Evolutionary conservation across 1,140 invertebrate species (phyloP), one percentile per base, ranked within the genome.

Genomic region (Elymnias hypermnestra): DNA sequence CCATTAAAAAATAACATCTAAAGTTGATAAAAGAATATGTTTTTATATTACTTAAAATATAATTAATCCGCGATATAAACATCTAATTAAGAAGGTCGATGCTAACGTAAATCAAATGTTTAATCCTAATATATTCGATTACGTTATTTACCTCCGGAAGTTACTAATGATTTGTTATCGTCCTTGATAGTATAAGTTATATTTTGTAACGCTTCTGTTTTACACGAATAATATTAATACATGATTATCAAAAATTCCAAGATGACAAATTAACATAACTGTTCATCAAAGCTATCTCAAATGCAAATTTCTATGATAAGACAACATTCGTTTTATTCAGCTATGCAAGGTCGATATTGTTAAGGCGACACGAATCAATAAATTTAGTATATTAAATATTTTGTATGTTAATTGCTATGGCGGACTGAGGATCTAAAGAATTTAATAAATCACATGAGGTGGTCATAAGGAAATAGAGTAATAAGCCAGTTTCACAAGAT

Each of bases 271-370:
- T 53, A 55, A 17, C 55, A 55, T 58, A 54, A n/a, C n/a, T n/a
- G n/a, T n/a, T n/a, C n/a, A n/a, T n/a, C n/a, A n/a, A n/a, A n/a
- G n/a, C n/a, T n/a, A n/a, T n/a, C n/a, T n/a, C n/a, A n/a, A n/a
- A n/a, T n/a, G n/a, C n/a, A n/a, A n/a, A n/a, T n/a, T n/a, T n/a
- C n/a, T n/a, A n/a, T n/a, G n/a, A n/a, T n/a, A n/a, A n/a, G n/a
- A n/a, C n/a, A n/a, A n/a, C n/a, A n/a, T 48, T 43, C 35, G 50
- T 50, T 37, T 37, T 41, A 33, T 53, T 37, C 45, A 52, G 37
- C 17, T 33, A 51, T 42, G 36, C 66, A 77, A 74, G 66, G 71
- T 46, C 47, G 50, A 57, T 54, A 53, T 71, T 63, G 57, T 69
- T 60, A 57, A 54, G 39, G 40, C 51, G 55, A 52, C 5, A 21